A percentile compares a stretch with the other conserved stretches of the same genome.
Evolutionary conservation across 2,888 invertebrate species (phyloP).

Genomic region (Iphiclides podalirius): DNA sequence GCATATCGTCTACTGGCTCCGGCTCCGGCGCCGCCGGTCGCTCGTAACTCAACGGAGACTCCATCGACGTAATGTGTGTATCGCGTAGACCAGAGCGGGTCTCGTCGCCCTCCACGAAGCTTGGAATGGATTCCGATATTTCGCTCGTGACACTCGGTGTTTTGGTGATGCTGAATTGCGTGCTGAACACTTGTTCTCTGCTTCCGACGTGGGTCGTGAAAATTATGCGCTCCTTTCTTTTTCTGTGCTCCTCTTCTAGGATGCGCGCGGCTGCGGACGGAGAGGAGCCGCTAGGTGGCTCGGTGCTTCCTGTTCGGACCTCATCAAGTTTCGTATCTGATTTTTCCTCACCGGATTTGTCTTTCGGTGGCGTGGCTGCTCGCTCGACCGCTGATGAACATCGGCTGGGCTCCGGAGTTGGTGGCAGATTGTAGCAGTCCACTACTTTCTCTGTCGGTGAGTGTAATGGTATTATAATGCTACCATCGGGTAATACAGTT

Average conservation of each 20-base stretch:
- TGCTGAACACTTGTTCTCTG: conserved; percentile 84
- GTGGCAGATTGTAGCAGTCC: conserved; percentile 26
- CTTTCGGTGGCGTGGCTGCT: conserved; percentile 12
- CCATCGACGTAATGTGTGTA: conserved; percentile 30
- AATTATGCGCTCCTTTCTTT: conserved; percentile 71
- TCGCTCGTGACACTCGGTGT: conserved; percentile 83
- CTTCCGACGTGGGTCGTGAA: conserved; percentile 85
- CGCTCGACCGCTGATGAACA: conserved; percentile 15
- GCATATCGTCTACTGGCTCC: conserved; percentile 16
- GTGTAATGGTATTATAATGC: conserved; percentile 77
- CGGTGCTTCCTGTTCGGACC: conserved; percentile 8
- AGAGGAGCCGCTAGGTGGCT: conserved; percentile 4
- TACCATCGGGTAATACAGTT: conserved; percentile 77
- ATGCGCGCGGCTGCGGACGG: conserved; percentile 20
- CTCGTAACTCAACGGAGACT: conserved; percentile 26
- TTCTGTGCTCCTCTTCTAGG: conserved; percentile 34
- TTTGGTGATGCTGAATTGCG: conserved; percentile 82
- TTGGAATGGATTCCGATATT: conserved; percentile 73
- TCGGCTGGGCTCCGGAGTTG: conserved; percentile 11
- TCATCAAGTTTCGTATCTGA: conserved; percentile 12
- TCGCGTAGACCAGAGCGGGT: conserved; percentile 48
- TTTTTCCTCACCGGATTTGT: conserved; percentile 19
- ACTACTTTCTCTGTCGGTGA: conserved; percentile 63
- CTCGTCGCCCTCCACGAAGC: conserved; percentile 81
- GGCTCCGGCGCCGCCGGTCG: conserved; percentile 35